Percentiles rank a stretch among this genome's conserved stretches.
phyloP scores from a whole-genome alignment of 1,140 invertebrate species.

The Drosophila busckii region DNA sequence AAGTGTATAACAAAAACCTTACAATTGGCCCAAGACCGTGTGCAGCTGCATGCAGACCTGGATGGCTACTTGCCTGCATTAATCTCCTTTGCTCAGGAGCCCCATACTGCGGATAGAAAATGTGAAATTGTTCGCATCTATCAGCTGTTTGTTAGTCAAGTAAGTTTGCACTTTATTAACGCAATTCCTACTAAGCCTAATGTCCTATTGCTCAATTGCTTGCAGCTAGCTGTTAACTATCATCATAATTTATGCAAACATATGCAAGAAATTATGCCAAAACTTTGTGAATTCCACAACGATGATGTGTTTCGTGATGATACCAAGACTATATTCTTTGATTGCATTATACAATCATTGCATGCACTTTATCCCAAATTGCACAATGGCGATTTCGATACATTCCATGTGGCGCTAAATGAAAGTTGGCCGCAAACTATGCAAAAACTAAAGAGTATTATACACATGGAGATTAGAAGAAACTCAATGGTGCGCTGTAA shows the following conservation, averaged over 20 bases:
- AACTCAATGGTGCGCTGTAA: constrained; percentile 29
- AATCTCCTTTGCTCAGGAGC: background rate
- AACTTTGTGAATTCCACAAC: constrained; percentile 53
- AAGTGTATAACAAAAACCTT: constrained; percentile 52
- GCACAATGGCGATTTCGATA: constrained; percentile 32
- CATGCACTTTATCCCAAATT: constrained; percentile 51
- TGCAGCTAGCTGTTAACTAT: constrained; percentile 60
- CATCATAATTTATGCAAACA: constrained; percentile 53
- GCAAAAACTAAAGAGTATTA: constrained; percentile 44
- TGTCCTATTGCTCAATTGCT: background rate
- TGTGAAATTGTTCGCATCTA: constrained; percentile 48
- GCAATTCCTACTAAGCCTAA: background rate
- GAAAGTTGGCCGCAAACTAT: constrained; percentile 53
- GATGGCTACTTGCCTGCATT: constrained; percentile 46
- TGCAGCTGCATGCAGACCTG: constrained; percentile 50
- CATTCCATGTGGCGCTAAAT: constrained; percentile 37
- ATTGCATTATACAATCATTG: constrained; percentile 40
- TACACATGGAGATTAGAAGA: constrained; percentile 52
- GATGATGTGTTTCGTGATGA: constrained; percentile 35
- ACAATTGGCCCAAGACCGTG: constrained; percentile 38
- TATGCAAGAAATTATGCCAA: constrained; percentile 58
- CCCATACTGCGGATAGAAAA: constrained; percentile 16
- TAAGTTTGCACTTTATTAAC: background rate
- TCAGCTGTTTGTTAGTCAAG: constrained; percentile 41
- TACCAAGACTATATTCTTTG: constrained; percentile 50